Evolutionary conservation across 2,888 invertebrate species (phyloP).

Genomic region (Pterostichus niger): DNA sequence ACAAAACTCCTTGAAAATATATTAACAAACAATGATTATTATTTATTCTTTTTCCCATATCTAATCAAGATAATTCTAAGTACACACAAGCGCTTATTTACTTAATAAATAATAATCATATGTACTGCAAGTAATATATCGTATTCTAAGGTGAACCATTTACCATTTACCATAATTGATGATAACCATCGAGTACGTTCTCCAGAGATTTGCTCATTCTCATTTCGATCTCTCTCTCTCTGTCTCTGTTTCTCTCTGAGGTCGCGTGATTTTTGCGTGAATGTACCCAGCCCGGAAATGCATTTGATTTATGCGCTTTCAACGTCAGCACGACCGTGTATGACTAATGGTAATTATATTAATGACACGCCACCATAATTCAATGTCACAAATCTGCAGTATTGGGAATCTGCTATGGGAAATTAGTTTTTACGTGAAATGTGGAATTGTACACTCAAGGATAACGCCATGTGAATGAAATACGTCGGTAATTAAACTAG

Average conservation of each 20-base stretch:
- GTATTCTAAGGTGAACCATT: not conserved
- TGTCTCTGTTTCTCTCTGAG: not conserved
- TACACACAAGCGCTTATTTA: no score
- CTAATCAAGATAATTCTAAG: no score
- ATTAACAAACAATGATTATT: no score
- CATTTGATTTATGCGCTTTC: slow-evolving; percentile 54
- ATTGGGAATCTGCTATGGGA: slow-evolving; percentile 42
- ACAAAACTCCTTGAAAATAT: no score
- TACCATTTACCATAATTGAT: no score
- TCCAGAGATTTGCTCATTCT: not conserved
- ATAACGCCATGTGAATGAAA: slow-evolving; percentile 15
- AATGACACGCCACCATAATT: slow-evolving; percentile 51
- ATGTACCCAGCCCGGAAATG: slow-evolving; percentile 44
- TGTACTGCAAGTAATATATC: no score
- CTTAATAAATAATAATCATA: no score
- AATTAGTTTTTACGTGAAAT: slow-evolving; percentile 10
- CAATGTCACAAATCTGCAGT: slow-evolving; percentile 16
- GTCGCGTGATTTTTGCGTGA: slow-evolving; percentile 12
- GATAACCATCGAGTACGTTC: not conserved
- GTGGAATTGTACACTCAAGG: slow-evolving; percentile 28
- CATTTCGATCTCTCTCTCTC: no score
- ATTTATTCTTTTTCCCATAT: no score
- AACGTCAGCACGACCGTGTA: slow-evolving; percentile 49
- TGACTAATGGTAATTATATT: slow-evolving; percentile 63
- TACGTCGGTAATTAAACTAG: not conserved